Base-by-base conservation (phyloP, 2,888 invertebrate genomes). In the Thereva nobilitata region DNA sequence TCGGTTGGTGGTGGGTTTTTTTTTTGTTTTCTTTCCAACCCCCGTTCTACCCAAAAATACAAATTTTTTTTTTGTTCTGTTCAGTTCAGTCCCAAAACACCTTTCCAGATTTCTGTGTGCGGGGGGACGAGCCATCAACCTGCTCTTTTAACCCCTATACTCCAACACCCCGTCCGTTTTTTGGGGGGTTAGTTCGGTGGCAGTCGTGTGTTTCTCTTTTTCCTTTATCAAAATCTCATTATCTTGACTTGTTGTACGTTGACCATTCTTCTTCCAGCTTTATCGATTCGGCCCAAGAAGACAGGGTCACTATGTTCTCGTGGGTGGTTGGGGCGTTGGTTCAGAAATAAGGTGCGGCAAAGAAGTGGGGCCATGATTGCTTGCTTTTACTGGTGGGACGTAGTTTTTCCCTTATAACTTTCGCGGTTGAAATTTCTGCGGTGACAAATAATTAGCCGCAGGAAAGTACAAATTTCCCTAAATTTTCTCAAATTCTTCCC, bases 191-290 rank as follows among this genome's bases (percentile, higher is more conserved):
- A 2, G 23, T 23, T 23, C 23, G 23, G 2, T 23, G 10, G 5
- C 10, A 40, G 5, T 38, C 41, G 41, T 34, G n/a, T 55, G 40
- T 40, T 41, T 55, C 41, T 55, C 41, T 38, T 55, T 55, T 41
- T 55, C 38, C 41, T 55, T 55, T 55, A 55, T 55, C 41, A 55
- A 55, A 55, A 40, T 12, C 55, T 55, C 55, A 55, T 55, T 55
- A 55, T 55, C 55, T 55, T 9, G 41, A 23, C 55, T 55, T 55
- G 55, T 55, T 55, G 38, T 41, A 55, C 41, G 55, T 55, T 55
- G 55, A 41, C 55, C 55, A 55, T 23, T 23, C 23, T 23, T 23
- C 55, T 55, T 55, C 40, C 41, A 55, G 40, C 55, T 55, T 55
- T 42, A 55, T 55, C 55, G 55, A 55, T 55, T 55, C 23, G 23